Evolutionary conservation across 2,888 invertebrate genomes (phyloP), one percentile per base, ranked within the genome.

Genomic region (Drosophila algonquin): DNA sequence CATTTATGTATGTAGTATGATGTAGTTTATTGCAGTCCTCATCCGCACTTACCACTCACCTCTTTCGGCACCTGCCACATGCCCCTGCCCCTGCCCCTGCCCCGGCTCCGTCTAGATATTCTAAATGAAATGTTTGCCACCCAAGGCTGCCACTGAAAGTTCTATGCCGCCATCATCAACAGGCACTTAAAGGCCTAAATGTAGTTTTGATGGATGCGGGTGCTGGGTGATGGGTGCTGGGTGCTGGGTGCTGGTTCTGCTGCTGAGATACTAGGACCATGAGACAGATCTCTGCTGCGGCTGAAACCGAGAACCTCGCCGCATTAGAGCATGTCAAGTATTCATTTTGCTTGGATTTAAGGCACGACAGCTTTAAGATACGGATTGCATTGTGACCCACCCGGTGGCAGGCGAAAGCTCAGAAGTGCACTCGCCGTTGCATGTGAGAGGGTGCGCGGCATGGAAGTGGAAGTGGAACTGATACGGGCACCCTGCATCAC

Each of bases 181-280:
- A 77, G 82, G 64, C 80, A 71, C 89, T 85, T 59, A 68, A 72
- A 70, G 14, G 57, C 65, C 71, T 74, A 74, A 87, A 81, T 82
- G 74, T 48, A 12, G 46, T 60, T 56, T 55, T 63, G 55, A 73
- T 69, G 68, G 63, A 68, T 60, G 45, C 35, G 35, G 35, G 35
- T 35, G n/a, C 6, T 40, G 14, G 14, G 1, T 40, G 40, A 5
- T 40, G 14, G 32, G 10, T 10, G 32, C 10, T 32, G 32, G 40
- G 40, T n/a, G 14, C 0, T 40, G 40, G n/a, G 14, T 40, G 14
- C 14, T 6, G 40, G 40, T 7, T 40, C 40, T 40, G 40, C 14
- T n/a, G 14, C 47, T 58, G 50, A 52, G 27, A 46, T 18, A 54
- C 52, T 32, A 21, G 47, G 45, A 58, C 54, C 4, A 12, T 12